Percentiles rank a stretch among this genome's conserved stretches.
phyloP scores from a whole-genome alignment of 2,888 invertebrate species.

The Ochlodes sylvanus region DNA sequence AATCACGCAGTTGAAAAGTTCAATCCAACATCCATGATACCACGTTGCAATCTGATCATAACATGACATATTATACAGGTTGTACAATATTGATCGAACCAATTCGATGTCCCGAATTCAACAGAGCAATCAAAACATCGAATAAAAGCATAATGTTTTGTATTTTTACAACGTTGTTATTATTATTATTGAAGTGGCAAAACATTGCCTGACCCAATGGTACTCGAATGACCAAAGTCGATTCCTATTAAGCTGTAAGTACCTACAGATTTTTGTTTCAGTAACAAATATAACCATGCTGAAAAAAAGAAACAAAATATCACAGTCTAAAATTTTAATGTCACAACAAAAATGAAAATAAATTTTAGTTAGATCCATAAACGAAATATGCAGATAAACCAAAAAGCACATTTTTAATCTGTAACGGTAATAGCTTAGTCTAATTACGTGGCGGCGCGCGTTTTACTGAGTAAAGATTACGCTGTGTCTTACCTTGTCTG shows the following conservation, averaged over 20 bases:
- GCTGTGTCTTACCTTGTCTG: too few relatives aligned
- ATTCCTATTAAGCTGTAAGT: not conserved
- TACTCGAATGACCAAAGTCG: not conserved
- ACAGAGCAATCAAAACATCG: not conserved
- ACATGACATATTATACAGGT: too few relatives aligned
- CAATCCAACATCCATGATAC: too few relatives aligned
- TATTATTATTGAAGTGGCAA: not conserved
- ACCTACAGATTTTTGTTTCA: constrained; percentile 1
- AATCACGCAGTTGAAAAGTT: too few relatives aligned
- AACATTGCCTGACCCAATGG: not conserved
- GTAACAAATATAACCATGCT: not conserved
- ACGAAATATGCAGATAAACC: too few relatives aligned
- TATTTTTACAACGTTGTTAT: not conserved
- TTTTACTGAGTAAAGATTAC: too few relatives aligned
- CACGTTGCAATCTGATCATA: too few relatives aligned
- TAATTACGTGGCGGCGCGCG: too few relatives aligned
- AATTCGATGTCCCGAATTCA: not conserved
- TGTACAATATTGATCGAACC: too few relatives aligned
- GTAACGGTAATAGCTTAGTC: too few relatives aligned
- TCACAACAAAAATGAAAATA: not conserved
- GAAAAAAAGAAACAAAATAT: not conserved
- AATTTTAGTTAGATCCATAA: too few relatives aligned
- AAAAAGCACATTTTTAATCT: too few relatives aligned
- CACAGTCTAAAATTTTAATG: not conserved
- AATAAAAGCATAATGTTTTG: not conserved